Conservation (phyloP, 2,888 invertebrate species). For the Caradrina kadenii region DNA sequence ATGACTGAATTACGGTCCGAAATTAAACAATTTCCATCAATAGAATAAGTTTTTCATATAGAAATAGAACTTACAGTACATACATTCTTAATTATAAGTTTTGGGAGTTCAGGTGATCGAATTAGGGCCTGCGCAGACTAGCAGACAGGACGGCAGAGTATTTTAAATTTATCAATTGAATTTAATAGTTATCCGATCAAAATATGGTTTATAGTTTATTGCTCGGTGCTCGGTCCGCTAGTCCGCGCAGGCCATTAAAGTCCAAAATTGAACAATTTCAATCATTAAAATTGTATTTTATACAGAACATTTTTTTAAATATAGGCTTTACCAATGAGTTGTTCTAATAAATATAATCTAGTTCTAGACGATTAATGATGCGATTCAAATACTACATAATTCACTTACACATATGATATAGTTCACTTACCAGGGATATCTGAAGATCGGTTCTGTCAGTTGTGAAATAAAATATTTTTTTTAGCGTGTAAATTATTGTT, state of each 20-base stretch:
- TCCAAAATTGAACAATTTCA: background rate
- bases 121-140: too few relatives aligned
- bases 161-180: too few relatives aligned
- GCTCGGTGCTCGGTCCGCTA: too few relatives aligned
- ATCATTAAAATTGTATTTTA: background rate
- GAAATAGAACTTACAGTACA: background rate
- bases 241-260: too few relatives aligned
- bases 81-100: constrained; percentile 6
- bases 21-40: background rate
- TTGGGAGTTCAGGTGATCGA: too few relatives aligned
- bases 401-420: background rate
- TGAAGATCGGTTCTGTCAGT: constrained; percentile 7
- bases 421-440: background rate
- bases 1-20: background rate
- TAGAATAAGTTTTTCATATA: background rate
- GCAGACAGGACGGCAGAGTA: too few relatives aligned
- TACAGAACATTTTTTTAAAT: background rate
- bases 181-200: too few relatives aligned
- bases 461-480: constrained; percentile 27
- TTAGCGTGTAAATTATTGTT: background rate
- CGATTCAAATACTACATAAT: background rate
- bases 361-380: background rate
- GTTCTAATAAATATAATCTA: constrained; percentile 7
- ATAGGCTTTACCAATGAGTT: constrained; percentile 1
- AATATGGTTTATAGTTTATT: too few relatives aligned